Evolutionary conservation across 2,113 vertebrate genomes (phyloP).

Genomic region (Pterocles orientalis): DNA sequence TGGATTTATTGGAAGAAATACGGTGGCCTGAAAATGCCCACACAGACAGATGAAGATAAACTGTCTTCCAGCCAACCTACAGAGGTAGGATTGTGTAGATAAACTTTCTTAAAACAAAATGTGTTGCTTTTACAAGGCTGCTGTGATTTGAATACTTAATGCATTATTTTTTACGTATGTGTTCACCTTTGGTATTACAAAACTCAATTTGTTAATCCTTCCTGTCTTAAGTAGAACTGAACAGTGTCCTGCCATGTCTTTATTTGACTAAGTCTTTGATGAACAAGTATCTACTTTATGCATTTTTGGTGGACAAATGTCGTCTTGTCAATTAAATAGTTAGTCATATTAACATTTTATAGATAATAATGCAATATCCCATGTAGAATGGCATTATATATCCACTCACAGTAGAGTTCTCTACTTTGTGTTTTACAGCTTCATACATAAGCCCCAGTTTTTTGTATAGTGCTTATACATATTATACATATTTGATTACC

Average conservation of each 20-base stretch:
- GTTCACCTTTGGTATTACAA: neutral
- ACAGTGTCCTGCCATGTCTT: neutral
- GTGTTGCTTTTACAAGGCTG: neutral
- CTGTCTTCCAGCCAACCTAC: constrained; percentile 84
- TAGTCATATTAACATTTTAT: too few species aligned
- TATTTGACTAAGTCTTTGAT: neutral
- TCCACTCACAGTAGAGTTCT: neutral
- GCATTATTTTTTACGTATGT: fast-evolving
- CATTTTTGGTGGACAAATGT: neutral
- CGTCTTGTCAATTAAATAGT: neutral
- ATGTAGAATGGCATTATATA: neutral
- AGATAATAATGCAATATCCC: neutral
- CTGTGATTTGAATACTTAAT: neutral
- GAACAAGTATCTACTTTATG: neutral
- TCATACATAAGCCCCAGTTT: neutral
- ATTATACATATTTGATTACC: neutral
- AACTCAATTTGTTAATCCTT: neutral
- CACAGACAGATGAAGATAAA: constrained; percentile 90
- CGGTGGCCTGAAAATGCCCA: constrained; percentile 96
- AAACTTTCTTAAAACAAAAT: neutral
- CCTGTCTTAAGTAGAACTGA: neutral
- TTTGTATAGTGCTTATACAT: neutral
- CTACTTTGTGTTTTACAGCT: neutral
- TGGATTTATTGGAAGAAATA: constrained; percentile 99
- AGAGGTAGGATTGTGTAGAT: constrained; percentile 75